A percentile compares a stretch with the other conserved stretches of the same genome.
Conservation (phyloP, 2,113 vertebrate genomes). For the Tautogolabrus adspersus region DNA sequence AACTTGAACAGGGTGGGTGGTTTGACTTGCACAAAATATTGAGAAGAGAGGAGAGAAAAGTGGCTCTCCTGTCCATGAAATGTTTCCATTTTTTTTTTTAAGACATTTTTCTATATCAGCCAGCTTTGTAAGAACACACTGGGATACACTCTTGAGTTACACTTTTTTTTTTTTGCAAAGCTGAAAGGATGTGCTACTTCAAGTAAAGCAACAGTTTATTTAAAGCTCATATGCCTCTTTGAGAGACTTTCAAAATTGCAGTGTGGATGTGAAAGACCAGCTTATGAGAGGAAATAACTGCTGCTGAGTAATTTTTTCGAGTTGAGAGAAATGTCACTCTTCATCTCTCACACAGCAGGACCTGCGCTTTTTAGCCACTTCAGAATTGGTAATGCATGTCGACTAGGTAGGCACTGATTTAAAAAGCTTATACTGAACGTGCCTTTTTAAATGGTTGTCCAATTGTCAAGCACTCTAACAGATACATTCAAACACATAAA, state of each 20-base stretch:
- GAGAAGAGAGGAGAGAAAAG: neutral
- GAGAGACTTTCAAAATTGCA: conserved; percentile 30
- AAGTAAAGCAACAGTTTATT: conserved; percentile 29
- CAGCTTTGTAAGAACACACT: neutral
- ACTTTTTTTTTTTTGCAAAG: conserved; percentile 3
- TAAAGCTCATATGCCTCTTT: conserved; percentile 22
- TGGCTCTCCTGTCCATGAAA: neutral
- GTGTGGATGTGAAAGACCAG: conserved; percentile 1
- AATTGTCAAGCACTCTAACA: conserved; percentile 42
- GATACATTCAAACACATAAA: conserved; percentile 2
- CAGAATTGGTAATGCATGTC: conserved; percentile 56
- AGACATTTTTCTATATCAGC: neutral
- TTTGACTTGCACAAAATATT: conserved; percentile 3
- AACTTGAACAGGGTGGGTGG: neutral
- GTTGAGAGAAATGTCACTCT: conserved; percentile 59
- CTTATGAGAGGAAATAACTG: conserved; percentile 28
- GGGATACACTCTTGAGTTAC: neutral
- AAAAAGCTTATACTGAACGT: conserved; percentile 66
- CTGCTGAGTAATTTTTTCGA: conserved; percentile 48
- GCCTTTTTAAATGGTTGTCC: conserved; percentile 55
- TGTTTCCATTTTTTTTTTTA: neutral
- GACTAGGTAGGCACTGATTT: conserved; percentile 51
- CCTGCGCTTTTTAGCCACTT: conserved; percentile 63
- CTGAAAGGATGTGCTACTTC: conserved; percentile 2
- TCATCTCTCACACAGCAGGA: conserved; percentile 45